Base-by-base conservation (phyloP, 2,888 invertebrate genomes). In the Andrena praecox region DNA sequence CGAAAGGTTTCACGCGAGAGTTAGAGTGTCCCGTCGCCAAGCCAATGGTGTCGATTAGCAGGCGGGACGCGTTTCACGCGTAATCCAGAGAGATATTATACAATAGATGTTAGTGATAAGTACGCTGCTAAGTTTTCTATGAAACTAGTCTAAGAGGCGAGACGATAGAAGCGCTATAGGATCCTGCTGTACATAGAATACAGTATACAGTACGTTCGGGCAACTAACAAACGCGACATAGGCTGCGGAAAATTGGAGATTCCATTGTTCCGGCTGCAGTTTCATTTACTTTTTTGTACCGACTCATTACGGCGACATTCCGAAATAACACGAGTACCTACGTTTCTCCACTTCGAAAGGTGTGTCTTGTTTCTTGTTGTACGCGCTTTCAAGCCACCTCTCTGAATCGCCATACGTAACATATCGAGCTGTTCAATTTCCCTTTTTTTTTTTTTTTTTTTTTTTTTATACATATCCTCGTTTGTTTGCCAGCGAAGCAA, bases 71-170 rank as follows among this genome's bases (percentile, higher is more conserved):
- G 50, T 59, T 35, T 20, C 24, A 60, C 48, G 48, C 27, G 63
- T 31, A 31, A 70, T 0, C 54, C 10, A 56, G 66, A 72, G n/a
- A 52, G 50, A 35, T 72, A 54, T 50, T 69, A 78, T 66, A 75
- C 72, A 60, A 78, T 84, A 84, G 80, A 68, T 56, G 62, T 80
- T 85, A 86, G 83, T 60, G 68, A 64, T 80, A 85, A 85, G 69
- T 84, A 80, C 72, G 80, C 80, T 76, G 56, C 77, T 56, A 56
- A 56, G 82, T 89, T 89, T 91, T 91, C 82, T 91, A 91, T 89
- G 89, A 89, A 89, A 90, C 89, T 91, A 90, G 90, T 91, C 87
- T 90, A 90, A 90, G 88, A 71, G 52, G 71, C 75, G 78, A 80
- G 66, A 81, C 50, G 70, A 77, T 77, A 79, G 83, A 80, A 74